A percentile compares a stretch with the other conserved stretches of the same genome.
phyloP scores from a whole-genome alignment of 2,888 invertebrate species.

The Drosophila kambysellisi region DNA sequence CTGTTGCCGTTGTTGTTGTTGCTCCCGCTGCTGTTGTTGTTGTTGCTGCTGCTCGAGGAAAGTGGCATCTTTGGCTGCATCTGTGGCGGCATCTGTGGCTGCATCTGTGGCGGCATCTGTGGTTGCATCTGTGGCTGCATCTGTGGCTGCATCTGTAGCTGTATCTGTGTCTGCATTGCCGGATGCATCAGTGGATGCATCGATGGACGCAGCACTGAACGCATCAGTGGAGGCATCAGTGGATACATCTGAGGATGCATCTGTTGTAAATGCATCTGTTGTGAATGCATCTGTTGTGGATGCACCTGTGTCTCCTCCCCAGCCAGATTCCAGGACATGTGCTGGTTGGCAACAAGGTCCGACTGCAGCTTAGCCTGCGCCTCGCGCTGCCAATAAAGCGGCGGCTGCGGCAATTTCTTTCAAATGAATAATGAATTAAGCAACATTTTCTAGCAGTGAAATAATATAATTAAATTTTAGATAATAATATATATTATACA shows the following conservation, averaged over 20 bases:
- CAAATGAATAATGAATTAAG: background rate
- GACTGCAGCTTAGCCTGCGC: slow-evolving; percentile 31
- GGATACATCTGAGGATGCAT: background rate
- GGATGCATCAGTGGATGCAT: background rate
- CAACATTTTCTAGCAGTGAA: background rate
- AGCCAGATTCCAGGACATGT: background rate
- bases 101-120: no score
- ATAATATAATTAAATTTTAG: background rate
- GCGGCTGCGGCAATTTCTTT: slow-evolving; percentile 76
- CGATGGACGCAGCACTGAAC: background rate
- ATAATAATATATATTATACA: background rate
- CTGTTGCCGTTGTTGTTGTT: background rate
- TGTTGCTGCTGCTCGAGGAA: slow-evolving; percentile 19
- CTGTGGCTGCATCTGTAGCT: background rate
- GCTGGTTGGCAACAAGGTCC: slow-evolving; percentile 20
- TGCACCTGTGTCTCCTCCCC: background rate
- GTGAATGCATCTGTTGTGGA: background rate
- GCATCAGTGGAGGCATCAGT: background rate
- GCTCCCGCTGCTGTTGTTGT: background rate
- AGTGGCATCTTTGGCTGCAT: background rate
- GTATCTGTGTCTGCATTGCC: background rate
- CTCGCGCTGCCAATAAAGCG: slow-evolving; percentile 66
- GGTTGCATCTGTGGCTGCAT: background rate
- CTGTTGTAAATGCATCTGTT: background rate
- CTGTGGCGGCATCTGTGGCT: no score